Conservation (phyloP, 1,140 invertebrate genomes). For the Dinothrombium tinctorium region DNA sequence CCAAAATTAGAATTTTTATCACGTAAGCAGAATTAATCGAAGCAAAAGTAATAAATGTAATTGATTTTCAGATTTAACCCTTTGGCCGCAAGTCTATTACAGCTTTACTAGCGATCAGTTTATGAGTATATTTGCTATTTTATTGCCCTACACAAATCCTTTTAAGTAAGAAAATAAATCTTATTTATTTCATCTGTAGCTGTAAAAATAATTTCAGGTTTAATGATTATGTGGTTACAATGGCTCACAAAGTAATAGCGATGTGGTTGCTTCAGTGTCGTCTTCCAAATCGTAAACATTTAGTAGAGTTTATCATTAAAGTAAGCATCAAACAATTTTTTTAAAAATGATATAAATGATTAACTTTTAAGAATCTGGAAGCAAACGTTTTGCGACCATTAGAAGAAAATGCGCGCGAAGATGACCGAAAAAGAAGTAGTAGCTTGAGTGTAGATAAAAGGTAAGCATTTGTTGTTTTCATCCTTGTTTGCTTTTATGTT, state of each 20-base stretch:
- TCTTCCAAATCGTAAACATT: constrained; percentile 46
- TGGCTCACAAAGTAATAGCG: constrained; percentile 84
- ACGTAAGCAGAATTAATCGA: constrained; percentile 33
- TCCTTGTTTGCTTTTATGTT: neutral
- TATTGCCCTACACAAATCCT: constrained; percentile 82
- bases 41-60: neutral
- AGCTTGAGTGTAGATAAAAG: constrained; percentile 5
- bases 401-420: neutral
- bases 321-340: constrained; percentile 28
- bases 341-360: no score
- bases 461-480: neutral
- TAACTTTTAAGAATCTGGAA: neutral
- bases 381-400: neutral
- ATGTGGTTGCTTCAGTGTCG: constrained; percentile 92
- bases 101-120: constrained; percentile 42
- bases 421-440: constrained; percentile 1
- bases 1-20: constrained; percentile 85
- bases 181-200: no score
- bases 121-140: constrained; percentile 82
- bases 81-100: constrained; percentile 44
- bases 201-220: constrained; percentile 32
- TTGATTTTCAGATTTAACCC: constrained; percentile 45
- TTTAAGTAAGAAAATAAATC: constrained; percentile 43
- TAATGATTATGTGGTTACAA: constrained; percentile 76
- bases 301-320: constrained; percentile 69